phyloP scores from a whole-genome alignment of 2,888 invertebrate genomes.

The Mesorhabditis belari region DNA sequence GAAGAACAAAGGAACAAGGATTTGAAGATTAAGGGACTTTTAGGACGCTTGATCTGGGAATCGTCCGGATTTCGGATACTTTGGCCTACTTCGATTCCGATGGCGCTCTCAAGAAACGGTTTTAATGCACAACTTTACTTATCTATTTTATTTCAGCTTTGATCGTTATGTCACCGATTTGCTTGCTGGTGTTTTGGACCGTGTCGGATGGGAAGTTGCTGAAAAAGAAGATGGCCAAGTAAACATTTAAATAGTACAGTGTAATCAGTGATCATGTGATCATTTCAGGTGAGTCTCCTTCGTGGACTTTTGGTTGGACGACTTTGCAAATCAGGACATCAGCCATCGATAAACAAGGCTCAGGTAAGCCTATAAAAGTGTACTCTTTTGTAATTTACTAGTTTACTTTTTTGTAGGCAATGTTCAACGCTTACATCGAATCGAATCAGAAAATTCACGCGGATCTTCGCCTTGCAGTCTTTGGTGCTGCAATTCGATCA shows the following conservation, averaged over 20 bases:
- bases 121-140: background rate
- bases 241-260: background rate
- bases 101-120: slow-evolving; percentile 10
- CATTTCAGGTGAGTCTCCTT: slow-evolving; percentile 22
- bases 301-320: slow-evolving; percentile 33
- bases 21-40: too few relatives aligned
- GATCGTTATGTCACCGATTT: slow-evolving; percentile 10
- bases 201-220: background rate
- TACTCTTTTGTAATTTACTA: slow-evolving; percentile 10
- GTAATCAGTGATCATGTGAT: too few relatives aligned
- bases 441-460: background rate
- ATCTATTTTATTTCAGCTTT: slow-evolving; percentile 6
- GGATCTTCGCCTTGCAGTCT: slow-evolving; percentile 13
- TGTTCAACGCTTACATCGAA: background rate
- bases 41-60: slow-evolving; percentile 7
- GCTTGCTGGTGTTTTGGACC: slow-evolving; percentile 4
- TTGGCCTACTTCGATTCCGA: slow-evolving; percentile 15
- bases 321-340: slow-evolving; percentile 36
- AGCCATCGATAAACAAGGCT: slow-evolving; percentile 35
- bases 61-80: slow-evolving; percentile 19
- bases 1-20: background rate
- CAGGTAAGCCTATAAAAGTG: slow-evolving; percentile 23
- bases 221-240: background rate
- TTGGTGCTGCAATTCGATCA: slow-evolving; percentile 28
- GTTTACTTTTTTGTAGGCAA: background rate